These are phyloP conservation scores for Brenthis daphne DNA, from an alignment of 2,888 invertebrate genomes.

Conservation along the genomic window DNA sequence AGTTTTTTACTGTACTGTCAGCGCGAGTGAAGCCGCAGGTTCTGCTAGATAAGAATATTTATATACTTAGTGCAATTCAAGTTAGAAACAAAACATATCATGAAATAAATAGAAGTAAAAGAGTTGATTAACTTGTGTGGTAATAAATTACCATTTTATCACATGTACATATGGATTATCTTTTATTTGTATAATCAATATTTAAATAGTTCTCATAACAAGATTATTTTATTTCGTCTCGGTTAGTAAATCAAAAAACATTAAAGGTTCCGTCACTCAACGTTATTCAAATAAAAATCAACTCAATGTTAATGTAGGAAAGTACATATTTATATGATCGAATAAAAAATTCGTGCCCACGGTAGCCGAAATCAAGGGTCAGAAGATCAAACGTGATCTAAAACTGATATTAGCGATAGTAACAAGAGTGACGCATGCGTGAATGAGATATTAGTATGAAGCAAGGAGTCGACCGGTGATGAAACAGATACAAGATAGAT, in stretches of 20 bases:
- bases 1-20: too few species aligned
- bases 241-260: conserved; percentile 71
- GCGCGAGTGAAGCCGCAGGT: too few species aligned
- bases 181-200: conserved; percentile 50
- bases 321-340: conserved; percentile 46
- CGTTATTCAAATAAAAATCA: conserved; percentile 44
- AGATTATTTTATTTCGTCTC: conserved; percentile 71
- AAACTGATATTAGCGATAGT: conserved; percentile 77
- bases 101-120: too few species aligned
- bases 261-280: conserved; percentile 52
- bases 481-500: conserved; percentile 40
- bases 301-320: conserved; percentile 34
- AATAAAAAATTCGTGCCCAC: conserved; percentile 69
- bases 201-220: conserved; percentile 48
- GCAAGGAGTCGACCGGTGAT: conserved; percentile 52
- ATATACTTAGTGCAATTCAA: too few species aligned
- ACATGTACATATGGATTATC: conserved; percentile 27
- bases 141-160: too few species aligned
- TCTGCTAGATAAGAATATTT: too few species aligned
- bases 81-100: too few species aligned
- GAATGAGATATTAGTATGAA: conserved; percentile 71
- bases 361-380: conserved; percentile 79
- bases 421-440: conserved; percentile 73
- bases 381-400: conserved; percentile 77
- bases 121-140: too few species aligned